phyloP scores from a whole-genome alignment of 2,888 invertebrate species.

The Aproaerema taeniolella region DNA sequence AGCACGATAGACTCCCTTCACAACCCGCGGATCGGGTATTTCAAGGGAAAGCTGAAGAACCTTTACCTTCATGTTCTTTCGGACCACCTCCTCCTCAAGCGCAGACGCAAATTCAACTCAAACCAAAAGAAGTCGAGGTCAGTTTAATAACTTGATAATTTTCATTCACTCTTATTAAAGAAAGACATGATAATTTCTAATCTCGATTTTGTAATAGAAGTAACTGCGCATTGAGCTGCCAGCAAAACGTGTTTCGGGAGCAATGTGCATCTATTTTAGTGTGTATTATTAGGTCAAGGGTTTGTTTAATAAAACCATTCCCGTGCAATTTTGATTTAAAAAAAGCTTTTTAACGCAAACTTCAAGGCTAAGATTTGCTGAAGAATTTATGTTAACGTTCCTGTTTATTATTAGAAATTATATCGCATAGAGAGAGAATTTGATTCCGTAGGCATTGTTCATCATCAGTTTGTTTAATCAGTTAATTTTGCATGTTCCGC shows the following conservation, averaged over 20 bases:
- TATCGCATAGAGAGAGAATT: no score
- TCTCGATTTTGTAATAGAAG: background rate
- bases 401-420: background rate
- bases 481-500: no score
- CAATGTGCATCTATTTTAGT: slow-evolving; percentile 68
- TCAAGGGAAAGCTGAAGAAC: slow-evolving; percentile 31
- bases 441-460: background rate
- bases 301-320: slow-evolving; percentile 37
- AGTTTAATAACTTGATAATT: slow-evolving; percentile 27
- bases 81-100: slow-evolving; percentile 33
- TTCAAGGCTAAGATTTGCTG: background rate
- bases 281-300: slow-evolving; percentile 70
- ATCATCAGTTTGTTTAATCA: no score
- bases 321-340: background rate
- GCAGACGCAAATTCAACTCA: slow-evolving; percentile 40
- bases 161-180: background rate
- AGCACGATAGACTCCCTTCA: slow-evolving; percentile 35
- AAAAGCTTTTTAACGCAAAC: slow-evolving; percentile 9
- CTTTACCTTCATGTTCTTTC: slow-evolving; percentile 64
- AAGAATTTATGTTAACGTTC: background rate
- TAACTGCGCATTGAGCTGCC: slow-evolving; percentile 48
- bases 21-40: slow-evolving; percentile 27
- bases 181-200: background rate
- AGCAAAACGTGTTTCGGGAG: slow-evolving; percentile 53
- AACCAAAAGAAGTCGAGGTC: slow-evolving; percentile 73